Percentiles rank a stretch among this genome's conserved stretches.
These are phyloP conservation scores for Nansenia antarctica DNA, from an alignment of 2,113 vertebrate genomes.

Conservation along the genomic window DNA sequence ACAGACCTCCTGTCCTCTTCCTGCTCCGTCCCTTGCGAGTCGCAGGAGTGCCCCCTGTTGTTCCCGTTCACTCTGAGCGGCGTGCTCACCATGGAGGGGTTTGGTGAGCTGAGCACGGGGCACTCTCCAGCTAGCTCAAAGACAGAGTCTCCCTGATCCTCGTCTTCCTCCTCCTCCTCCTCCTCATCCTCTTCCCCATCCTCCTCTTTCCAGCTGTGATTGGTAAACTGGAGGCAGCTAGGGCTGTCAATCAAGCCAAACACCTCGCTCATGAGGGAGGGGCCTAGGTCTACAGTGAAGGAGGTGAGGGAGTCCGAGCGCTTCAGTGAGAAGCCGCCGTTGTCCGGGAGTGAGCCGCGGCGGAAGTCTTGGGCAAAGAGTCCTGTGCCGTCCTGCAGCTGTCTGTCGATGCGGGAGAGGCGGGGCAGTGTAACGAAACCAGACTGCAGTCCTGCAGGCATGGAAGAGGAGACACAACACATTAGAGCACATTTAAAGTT, in stretches of 20 bases:
- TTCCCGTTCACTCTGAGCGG: slow-evolving; percentile 28
- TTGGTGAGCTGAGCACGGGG: slow-evolving; percentile 49
- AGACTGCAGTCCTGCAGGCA: slow-evolving; percentile 81
- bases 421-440: slow-evolving; percentile 91
- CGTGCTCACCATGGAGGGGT: slow-evolving; percentile 29
- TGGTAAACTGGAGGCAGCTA: slow-evolving; percentile 40
- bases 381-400: slow-evolving; percentile 48
- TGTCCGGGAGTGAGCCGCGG: slow-evolving; percentile 41
- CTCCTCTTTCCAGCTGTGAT: slow-evolving; percentile 12
- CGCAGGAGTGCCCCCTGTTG: slow-evolving; percentile 28
- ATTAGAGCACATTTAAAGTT: too few species aligned
- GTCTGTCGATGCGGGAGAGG: slow-evolving; percentile 78
- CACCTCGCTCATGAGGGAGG: slow-evolving; percentile 91
- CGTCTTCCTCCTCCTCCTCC: slow-evolving; percentile 31
- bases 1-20: slow-evolving; percentile 34
- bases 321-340: slow-evolving; percentile 41
- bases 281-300: slow-evolving; percentile 92
- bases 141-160: slow-evolving; percentile 43
- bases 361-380: slow-evolving; percentile 8
- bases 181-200: too few species aligned
- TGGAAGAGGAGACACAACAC: not conserved
- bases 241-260: slow-evolving; percentile 86
- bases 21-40: slow-evolving; percentile 28
- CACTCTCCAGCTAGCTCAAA: slow-evolving; percentile 56
- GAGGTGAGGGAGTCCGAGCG: slow-evolving; percentile 90